Percentiles rank a stretch among this genome's conserved stretches.
Conservation (phyloP, 37 sponge, comb jelly and placozoan species). For the Beroe ovata region DNA sequence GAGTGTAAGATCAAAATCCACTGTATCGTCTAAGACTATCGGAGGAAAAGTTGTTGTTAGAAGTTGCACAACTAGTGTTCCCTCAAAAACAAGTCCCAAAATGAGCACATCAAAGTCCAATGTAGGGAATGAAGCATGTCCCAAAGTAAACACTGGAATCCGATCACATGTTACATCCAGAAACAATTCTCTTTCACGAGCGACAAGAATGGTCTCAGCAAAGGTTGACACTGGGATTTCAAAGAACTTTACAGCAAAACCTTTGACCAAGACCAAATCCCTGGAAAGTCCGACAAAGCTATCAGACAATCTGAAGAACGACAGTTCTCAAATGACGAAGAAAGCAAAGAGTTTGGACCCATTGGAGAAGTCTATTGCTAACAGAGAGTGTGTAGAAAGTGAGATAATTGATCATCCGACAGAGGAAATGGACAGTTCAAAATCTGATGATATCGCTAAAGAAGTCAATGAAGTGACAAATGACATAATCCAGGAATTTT, state of each 20-base stretch:
- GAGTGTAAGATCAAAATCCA: neutral
- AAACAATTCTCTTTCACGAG: neutral
- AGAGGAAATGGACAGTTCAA: neutral
- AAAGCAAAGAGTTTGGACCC: slow-evolving; percentile 30
- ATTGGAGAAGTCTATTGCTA: neutral
- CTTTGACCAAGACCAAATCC: slow-evolving; percentile 5
- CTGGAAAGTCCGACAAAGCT: slow-evolving; percentile 52
- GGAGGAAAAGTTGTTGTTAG: neutral
- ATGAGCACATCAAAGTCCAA: neutral
- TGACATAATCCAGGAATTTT: neutral
- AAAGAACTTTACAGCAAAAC: neutral
- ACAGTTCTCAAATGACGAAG: neutral
- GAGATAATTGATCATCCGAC: neutral
- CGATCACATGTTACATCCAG: neutral
- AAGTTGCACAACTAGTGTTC: neutral
- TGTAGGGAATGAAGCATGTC: neutral
- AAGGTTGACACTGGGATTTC: neutral
- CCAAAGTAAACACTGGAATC: neutral
- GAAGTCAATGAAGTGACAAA: neutral
- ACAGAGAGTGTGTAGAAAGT: neutral
- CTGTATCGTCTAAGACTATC: neutral
- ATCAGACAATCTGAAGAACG: neutral
- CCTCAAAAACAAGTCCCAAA: neutral
- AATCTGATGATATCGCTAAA: neutral
- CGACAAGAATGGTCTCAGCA: neutral